phyloP scores from a whole-genome alignment of 2,888 invertebrate genomes.

The Patella depressa region DNA sequence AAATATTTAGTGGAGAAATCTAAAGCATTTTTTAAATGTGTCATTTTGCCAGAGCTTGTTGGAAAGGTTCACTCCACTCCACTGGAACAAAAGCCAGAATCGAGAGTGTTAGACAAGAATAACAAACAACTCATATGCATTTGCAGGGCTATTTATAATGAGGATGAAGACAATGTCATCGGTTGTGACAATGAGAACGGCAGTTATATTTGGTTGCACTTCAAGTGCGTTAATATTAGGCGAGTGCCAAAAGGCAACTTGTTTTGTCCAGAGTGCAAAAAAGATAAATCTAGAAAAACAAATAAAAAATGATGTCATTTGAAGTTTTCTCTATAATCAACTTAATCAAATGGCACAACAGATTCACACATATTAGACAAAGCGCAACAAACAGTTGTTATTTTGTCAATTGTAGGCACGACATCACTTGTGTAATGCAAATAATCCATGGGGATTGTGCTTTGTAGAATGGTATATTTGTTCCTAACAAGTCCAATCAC shows the following conservation, averaged over 20 bases:
- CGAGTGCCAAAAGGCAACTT: slow-evolving; percentile 2
- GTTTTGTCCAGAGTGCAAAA: background rate
- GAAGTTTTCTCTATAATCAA: too few relatives aligned
- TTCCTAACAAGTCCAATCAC: slow-evolving; percentile 39
- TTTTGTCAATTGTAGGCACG: slow-evolving; percentile 9
- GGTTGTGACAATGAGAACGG: slow-evolving; percentile 14
- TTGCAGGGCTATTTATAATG: background rate
- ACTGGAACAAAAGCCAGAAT: too few relatives aligned
- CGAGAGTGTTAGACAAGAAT: too few relatives aligned
- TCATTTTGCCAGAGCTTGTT: too few relatives aligned
- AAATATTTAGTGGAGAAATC: too few relatives aligned
- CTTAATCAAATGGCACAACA: slow-evolving; percentile 24
- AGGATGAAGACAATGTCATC: background rate
- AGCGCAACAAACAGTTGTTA: too few relatives aligned
- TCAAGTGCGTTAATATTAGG: background rate
- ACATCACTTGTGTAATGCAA: slow-evolving; percentile 19
- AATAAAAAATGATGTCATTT: too few relatives aligned
- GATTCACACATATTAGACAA: slow-evolving; percentile 20
- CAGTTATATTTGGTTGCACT: background rate
- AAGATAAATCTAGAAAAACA: too few relatives aligned
- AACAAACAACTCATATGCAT: too few relatives aligned
- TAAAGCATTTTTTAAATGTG: too few relatives aligned
- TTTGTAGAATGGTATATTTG: slow-evolving; percentile 39
- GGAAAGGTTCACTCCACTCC: too few relatives aligned
- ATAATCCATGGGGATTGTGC: slow-evolving; percentile 33